Conservation (phyloP, 2,113 vertebrate species). For the Sinocyclocheilus maitianheensis region DNA sequence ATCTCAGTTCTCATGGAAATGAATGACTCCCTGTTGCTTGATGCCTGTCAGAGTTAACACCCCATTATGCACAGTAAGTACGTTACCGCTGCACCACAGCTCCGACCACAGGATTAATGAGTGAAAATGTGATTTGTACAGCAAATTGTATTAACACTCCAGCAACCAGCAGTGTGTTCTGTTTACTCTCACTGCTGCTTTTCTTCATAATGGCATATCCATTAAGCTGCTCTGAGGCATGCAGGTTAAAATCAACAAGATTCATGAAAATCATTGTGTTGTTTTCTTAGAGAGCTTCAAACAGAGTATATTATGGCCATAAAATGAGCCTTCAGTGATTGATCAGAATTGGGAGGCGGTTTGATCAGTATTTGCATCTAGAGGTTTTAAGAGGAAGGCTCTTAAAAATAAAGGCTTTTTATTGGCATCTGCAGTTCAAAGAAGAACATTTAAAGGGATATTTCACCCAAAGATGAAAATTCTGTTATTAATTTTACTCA, state of each 20-base stretch:
- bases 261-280: neutral
- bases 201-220: conserved; percentile 3
- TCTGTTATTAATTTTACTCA: neutral
- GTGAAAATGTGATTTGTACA: conserved; percentile 15
- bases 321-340: neutral
- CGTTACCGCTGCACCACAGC: neutral
- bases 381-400: neutral
- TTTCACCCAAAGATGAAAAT: neutral
- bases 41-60: neutral
- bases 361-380: neutral
- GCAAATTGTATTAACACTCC: neutral
- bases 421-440: neutral
- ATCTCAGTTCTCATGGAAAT: neutral
- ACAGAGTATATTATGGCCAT: neutral
- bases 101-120: neutral
- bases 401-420: neutral
- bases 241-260: conserved; percentile 7
- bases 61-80: neutral
- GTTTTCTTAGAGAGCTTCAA: conserved; percentile 4
- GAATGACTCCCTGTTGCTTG: neutral
- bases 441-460: neutral
- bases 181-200: conserved; percentile 4
- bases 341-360: neutral
- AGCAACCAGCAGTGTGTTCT: neutral
- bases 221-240: conserved; percentile 1